Evolutionary conservation across 2,797 vertebrate species (phyloP), one percentile per base, ranked within the genome.

Genomic region (Crypturellus tataupa): DNA sequence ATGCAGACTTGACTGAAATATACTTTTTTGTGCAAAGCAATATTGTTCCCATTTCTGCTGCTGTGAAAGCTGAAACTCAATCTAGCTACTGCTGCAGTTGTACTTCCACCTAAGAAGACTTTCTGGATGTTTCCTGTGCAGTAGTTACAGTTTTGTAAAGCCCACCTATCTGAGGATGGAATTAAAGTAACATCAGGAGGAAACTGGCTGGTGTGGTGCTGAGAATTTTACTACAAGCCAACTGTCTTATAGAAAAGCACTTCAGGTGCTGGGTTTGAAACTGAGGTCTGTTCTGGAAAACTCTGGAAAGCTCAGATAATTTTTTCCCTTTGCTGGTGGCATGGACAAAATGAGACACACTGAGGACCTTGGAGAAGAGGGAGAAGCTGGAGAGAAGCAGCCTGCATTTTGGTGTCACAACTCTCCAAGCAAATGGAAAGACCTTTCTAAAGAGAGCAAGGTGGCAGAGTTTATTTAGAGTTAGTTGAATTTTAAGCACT

Each of bases 231-330:
- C 31, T 3, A 7, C 56, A 20, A 25, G 25, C 3, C 5, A 11
- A 20, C 42, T 68, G n/a, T 1, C 0, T 17, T 39, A 67, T 35
- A 39, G 47, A 51, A 42, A 67, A 44, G 47, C 14, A 56, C 27
- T 29, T 72, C 0, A 0, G 40, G 18, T 0, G 1, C 40, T 35
- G n/a, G 23, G 47, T 8, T 62, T 37, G 35, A 69, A 16, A 17
- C 0, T 1, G 12, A 44, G 9, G 35, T 15, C 10, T 15, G 17
- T 2, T 27, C 40, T 75, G 78, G 29, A 60, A 29, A 70, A 12
- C 10, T 21, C 9, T 18, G 35, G 16, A 13, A 24, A 33, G 0
- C 27, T 6, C 65, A 39, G 37, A 10, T 39, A 39, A 39, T 49
- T 23, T 49, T 49, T 49, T 25, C 13, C 4, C 23, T 23, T 49